phyloP scores from a whole-genome alignment of 1,140 invertebrate species.

The Pogonognathellus flavescens region DNA sequence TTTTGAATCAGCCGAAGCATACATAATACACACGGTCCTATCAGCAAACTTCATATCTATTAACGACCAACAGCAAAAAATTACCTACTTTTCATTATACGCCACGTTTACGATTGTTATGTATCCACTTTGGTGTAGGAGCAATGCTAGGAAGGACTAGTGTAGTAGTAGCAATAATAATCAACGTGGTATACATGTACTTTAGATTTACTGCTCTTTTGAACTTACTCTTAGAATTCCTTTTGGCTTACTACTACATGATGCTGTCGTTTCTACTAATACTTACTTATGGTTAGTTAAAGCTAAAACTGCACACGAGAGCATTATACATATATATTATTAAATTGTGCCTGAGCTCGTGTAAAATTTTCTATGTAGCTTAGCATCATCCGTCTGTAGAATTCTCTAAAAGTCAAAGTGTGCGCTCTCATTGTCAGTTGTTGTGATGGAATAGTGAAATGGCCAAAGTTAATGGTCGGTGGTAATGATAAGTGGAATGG shows the following conservation, averaged over 20 bases:
- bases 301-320: not conserved
- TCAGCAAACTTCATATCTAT: constrained; percentile 28
- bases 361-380: no score
- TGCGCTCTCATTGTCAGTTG: not conserved
- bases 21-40: constrained; percentile 4
- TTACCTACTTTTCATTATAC: constrained; percentile 16
- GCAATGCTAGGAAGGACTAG: not conserved
- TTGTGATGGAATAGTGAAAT: not conserved
- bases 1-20: not conserved
- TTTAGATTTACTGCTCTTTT: constrained; percentile 2
- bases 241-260: not conserved
- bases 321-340: no score
- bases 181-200: no score
- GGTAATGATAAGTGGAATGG: not conserved
- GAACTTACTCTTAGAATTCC: not conserved
- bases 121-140: not conserved
- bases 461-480: not conserved
- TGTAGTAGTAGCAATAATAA: not conserved
- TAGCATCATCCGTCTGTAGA: no score
- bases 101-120: not conserved
- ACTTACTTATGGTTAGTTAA: not conserved
- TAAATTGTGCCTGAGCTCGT: no score
- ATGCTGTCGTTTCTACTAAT: not conserved
- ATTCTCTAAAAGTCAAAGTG: not conserved
- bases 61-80: constrained; percentile 27